phyloP scores from a whole-genome alignment of 2,888 invertebrate genomes.

The Brassicogethes aeneus region DNA sequence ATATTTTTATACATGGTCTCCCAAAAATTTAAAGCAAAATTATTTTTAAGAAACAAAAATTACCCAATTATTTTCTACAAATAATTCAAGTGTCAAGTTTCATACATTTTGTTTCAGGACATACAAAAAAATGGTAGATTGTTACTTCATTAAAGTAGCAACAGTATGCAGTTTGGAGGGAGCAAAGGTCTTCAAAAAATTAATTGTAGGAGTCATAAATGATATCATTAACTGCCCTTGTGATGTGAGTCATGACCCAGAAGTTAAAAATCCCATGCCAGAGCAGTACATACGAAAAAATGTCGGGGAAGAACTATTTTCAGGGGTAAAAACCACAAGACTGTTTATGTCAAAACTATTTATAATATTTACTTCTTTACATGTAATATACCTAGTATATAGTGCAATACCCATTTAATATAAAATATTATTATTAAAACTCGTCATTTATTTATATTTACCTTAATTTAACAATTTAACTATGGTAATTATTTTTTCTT shows the following conservation, averaged over 20 bases:
- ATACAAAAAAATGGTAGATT: slow-evolving; percentile 44
- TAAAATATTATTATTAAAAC: no score
- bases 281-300: slow-evolving; percentile 19
- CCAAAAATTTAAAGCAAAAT: not conserved
- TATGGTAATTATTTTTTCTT: slow-evolving; percentile 52
- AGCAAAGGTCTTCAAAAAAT: slow-evolving; percentile 36
- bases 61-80: no score
- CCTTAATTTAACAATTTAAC: no score
- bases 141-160: slow-evolving; percentile 44
- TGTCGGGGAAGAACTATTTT: no score
- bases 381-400: no score
- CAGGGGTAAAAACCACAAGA: no score
- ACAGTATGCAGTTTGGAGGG: slow-evolving; percentile 44
- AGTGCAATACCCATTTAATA: no score
- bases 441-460: no score
- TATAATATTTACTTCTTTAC: no score
- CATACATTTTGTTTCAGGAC: slow-evolving; percentile 27
- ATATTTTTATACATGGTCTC: not conserved
- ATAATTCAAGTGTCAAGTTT: not conserved
- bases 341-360: no score
- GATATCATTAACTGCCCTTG: slow-evolving; percentile 23
- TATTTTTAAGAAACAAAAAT: not conserved
- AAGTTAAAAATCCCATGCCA: slow-evolving; percentile 27
- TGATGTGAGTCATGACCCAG: slow-evolving; percentile 21
- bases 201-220: slow-evolving; percentile 30